phyloP scores from a whole-genome alignment of 1,140 invertebrate species.

The Drosophila rhopaloa region DNA sequence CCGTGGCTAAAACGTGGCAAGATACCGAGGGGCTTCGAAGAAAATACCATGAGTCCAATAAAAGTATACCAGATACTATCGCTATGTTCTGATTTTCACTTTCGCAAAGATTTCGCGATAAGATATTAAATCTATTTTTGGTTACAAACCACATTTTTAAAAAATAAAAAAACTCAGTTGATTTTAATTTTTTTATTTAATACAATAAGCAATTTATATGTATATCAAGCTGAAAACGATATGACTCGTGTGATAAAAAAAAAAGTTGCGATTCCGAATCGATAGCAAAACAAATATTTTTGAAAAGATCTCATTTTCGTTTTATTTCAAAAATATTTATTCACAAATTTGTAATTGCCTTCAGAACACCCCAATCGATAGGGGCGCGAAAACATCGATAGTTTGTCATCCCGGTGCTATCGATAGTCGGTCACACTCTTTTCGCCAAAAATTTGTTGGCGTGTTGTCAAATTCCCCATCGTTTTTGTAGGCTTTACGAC shows the following conservation, averaged over 20 bases:
- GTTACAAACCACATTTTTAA: too few species aligned
- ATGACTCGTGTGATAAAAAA: too few species aligned
- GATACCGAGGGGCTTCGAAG: too few species aligned
- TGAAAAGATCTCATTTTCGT: neutral
- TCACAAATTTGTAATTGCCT: neutral
- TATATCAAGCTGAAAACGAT: too few species aligned
- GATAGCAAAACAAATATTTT: neutral
- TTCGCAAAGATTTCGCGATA: neutral
- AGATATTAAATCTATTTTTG: too few species aligned
- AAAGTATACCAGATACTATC: conserved; percentile 1
- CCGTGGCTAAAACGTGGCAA: neutral
- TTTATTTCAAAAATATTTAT: neutral
- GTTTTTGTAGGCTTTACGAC: conserved; percentile 40
- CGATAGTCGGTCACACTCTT: conserved; percentile 24
- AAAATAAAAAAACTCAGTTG: too few species aligned
- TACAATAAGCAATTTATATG: too few species aligned
- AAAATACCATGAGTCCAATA: too few species aligned
- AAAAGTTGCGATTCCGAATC: too few species aligned
- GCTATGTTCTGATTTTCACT: neutral
- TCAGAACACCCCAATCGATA: neutral
- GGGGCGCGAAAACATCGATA: neutral
- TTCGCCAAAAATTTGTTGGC: conserved; percentile 77
- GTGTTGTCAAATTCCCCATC: conserved; percentile 68
- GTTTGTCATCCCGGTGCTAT: neutral
- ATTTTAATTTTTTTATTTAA: too few species aligned